A percentile compares a stretch with the other conserved stretches of the same genome.
phyloP scores from a whole-genome alignment of 2,797 vertebrate genomes.

The Amblyraja radiata region DNA sequence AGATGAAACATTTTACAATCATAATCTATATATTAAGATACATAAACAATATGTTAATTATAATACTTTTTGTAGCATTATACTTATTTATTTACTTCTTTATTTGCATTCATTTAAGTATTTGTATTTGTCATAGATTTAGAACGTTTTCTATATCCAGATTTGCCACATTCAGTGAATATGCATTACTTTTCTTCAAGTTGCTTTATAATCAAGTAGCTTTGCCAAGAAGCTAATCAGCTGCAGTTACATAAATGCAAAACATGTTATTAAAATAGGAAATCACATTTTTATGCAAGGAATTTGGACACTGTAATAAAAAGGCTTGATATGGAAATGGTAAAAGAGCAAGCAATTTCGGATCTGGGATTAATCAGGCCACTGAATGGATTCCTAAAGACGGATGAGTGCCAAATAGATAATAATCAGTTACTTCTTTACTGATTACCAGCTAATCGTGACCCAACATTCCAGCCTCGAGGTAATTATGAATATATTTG shows the following conservation, averaged over 20 bases:
- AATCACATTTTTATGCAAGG: constrained; percentile 53
- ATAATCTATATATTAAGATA: background rate
- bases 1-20: background rate
- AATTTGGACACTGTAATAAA: constrained; percentile 58
- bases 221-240: constrained; percentile 73
- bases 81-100: background rate
- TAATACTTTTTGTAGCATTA: background rate
- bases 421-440: constrained; percentile 88
- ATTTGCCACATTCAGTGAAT: background rate
- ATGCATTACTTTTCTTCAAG: background rate
- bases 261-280: constrained; percentile 70
- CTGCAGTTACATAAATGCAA: constrained; percentile 66
- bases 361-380: constrained; percentile 70
- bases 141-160: background rate
- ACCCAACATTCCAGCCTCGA: constrained; percentile 61
- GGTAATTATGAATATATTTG: constrained; percentile 63
- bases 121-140: background rate
- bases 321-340: constrained; percentile 65
- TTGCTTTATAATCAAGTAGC: constrained; percentile 62
- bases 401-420: constrained; percentile 70
- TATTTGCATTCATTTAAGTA: background rate
- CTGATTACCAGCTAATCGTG: constrained; percentile 89
- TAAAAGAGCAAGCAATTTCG: constrained; percentile 53
- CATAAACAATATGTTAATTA: background rate
- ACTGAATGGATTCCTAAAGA: constrained; percentile 70